These are phyloP conservation scores for Sinelater perroti DNA, from an alignment of 2,888 invertebrate species.

Conservation along the genomic window DNA sequence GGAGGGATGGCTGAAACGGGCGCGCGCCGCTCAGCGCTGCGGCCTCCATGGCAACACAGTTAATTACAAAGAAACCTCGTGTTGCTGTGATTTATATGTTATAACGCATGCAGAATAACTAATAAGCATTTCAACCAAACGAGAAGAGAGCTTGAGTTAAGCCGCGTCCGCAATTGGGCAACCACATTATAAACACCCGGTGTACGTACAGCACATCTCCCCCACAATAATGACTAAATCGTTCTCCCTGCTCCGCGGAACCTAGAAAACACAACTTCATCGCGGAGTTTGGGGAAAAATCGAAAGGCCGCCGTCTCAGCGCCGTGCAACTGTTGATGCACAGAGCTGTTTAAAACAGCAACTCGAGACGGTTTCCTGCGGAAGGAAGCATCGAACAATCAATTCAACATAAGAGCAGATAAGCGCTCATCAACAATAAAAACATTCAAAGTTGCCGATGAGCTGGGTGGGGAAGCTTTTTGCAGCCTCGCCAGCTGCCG, in stretches of 20 bases:
- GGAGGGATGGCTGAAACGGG: slow-evolving; percentile 5
- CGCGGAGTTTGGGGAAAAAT: slow-evolving; percentile 8
- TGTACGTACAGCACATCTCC: slow-evolving; percentile 46
- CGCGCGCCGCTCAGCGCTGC: slow-evolving; percentile 18
- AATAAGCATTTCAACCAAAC: slow-evolving; percentile 58
- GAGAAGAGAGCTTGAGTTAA: slow-evolving; percentile 52
- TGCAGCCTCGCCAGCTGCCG: slow-evolving; percentile 49
- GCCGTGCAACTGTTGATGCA: slow-evolving; percentile 24
- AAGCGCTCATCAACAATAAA: slow-evolving; percentile 56
- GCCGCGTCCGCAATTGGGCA: slow-evolving; percentile 55
- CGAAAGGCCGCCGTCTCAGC: neutral
- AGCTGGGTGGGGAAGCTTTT: slow-evolving; percentile 51
- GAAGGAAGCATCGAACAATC: slow-evolving; percentile 38
- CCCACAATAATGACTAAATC: slow-evolving; percentile 42
- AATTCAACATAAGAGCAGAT: slow-evolving; percentile 46
- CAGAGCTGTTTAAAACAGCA: slow-evolving; percentile 33
- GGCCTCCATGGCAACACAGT: slow-evolving; percentile 27
- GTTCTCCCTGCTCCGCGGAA: slow-evolving; percentile 14
- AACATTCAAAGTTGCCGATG: slow-evolving; percentile 55
- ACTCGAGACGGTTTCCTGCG: slow-evolving; percentile 34
- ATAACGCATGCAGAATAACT: slow-evolving; percentile 59
- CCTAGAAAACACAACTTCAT: slow-evolving; percentile 19
- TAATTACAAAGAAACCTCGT: slow-evolving; percentile 37
- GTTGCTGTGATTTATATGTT: slow-evolving; percentile 55
- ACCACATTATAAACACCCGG: slow-evolving; percentile 61